These are phyloP conservation scores for Peromyscus leucopus DNA, from an alignment of 2,113 vertebrate species.

Conservation along the genomic window DNA sequence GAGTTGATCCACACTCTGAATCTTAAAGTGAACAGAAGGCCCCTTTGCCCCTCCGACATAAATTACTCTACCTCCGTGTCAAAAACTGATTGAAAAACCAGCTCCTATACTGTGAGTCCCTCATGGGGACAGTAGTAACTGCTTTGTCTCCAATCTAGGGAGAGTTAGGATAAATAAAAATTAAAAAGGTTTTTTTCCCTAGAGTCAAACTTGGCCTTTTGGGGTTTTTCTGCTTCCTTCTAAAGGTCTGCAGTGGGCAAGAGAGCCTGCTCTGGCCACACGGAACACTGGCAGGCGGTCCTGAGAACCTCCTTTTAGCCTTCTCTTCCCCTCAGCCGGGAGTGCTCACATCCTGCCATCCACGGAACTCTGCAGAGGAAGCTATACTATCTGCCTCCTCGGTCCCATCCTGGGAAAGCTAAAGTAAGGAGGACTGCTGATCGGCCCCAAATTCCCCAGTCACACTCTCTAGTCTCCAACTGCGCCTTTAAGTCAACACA, in stretches of 20 bases:
- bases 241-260: slow-evolving; percentile 51
- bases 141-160: not conserved
- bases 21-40: slow-evolving; percentile 80
- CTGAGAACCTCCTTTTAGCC: slow-evolving; percentile 59
- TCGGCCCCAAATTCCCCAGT: not conserved
- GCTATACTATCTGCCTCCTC: not conserved
- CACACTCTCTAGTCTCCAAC: slow-evolving; percentile 21
- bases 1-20: slow-evolving; percentile 86
- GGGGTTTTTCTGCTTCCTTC: slow-evolving; percentile 37
- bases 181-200: slow-evolving; percentile 8
- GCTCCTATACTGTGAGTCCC: slow-evolving; percentile 73
- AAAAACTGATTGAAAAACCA: slow-evolving; percentile 42
- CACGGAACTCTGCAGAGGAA: not conserved
- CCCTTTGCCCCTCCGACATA: slow-evolving; percentile 53
- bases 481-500: slow-evolving; percentile 71
- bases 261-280: slow-evolving; percentile 67
- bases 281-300: slow-evolving; percentile 49
- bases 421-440: not conserved
- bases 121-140: not conserved
- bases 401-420: slow-evolving; percentile 39
- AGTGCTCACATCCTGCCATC: not conserved
- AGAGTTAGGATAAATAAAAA: not conserved
- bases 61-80: slow-evolving; percentile 65
- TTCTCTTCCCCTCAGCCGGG: slow-evolving; percentile 53
- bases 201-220: slow-evolving; percentile 63